Conservation (phyloP, 92 coral and sea anemone species). For the Siderastrea siderea region DNA sequence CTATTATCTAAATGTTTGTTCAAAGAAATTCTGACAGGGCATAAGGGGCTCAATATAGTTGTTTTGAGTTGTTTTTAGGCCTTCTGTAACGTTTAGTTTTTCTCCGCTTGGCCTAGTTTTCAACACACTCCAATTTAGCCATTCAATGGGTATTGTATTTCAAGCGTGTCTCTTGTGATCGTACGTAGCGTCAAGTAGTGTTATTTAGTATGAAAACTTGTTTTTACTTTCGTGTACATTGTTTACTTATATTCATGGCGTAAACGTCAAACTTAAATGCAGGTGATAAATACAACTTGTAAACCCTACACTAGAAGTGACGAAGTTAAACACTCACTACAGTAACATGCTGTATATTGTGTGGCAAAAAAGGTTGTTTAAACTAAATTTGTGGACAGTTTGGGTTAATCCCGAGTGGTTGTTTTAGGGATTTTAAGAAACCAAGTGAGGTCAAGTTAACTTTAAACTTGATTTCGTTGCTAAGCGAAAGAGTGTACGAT, state of each 20-base stretch:
- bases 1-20: conserved; percentile 1
- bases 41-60: background rate
- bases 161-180: background rate
- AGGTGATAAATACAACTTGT: background rate
- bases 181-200: background rate
- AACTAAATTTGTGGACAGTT: background rate
- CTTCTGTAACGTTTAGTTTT: background rate
- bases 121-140: background rate
- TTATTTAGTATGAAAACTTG: conserved; percentile 1
- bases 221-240: conserved; percentile 14
- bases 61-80: background rate
- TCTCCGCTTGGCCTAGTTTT: background rate
- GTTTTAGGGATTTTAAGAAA: background rate
- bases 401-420: background rate
- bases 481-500: background rate
- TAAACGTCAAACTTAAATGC: background rate
- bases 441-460: too few relatives aligned
- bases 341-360: background rate
- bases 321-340: too few relatives aligned
- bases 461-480: background rate
- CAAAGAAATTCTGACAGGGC: background rate
- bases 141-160: background rate
- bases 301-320: too few relatives aligned
- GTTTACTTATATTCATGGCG: background rate
- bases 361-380: background rate